Evolutionary conservation across 1,140 invertebrate species (phyloP).

Genomic region (Rhagoletis pomonella): DNA sequence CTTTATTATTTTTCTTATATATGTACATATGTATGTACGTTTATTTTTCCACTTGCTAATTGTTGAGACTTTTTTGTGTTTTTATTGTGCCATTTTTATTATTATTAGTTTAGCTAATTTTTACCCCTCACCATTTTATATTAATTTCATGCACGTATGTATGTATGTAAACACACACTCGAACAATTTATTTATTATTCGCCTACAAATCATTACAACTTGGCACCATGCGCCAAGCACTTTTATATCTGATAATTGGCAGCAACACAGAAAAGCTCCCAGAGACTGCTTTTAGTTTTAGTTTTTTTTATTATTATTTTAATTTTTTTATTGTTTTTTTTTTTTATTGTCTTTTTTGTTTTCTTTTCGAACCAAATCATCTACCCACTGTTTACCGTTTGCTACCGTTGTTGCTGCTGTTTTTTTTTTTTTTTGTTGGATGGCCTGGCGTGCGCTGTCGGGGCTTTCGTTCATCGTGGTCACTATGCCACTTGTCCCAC

Average conservation of each 20-base stretch:
- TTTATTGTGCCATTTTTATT: slow-evolving; percentile 19
- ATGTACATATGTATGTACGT: too few relatives aligned
- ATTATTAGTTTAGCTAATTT: neutral
- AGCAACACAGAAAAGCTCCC: neutral
- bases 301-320: too few relatives aligned
- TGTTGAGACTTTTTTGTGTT: neutral
- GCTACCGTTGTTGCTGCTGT: neutral
- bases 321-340: too few relatives aligned
- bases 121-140: neutral
- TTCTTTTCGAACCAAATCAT: too few relatives aligned
- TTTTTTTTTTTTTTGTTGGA: neutral
- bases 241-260: neutral
- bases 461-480: neutral
- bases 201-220: slow-evolving; percentile 13
- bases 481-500: slow-evolving; percentile 21
- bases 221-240: slow-evolving; percentile 20
- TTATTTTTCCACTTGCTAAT: neutral
- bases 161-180: neutral
- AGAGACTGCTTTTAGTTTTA: too few relatives aligned
- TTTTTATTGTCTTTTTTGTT: too few relatives aligned
- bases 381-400: neutral
- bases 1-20: too few relatives aligned
- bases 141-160: neutral
- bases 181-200: neutral
- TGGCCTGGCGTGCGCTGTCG: slow-evolving; percentile 25